Percentiles rank a stretch among this genome's conserved stretches.
phyloP scores from a whole-genome alignment of 2,113 vertebrate genomes.

The Triplophysa rosa region DNA sequence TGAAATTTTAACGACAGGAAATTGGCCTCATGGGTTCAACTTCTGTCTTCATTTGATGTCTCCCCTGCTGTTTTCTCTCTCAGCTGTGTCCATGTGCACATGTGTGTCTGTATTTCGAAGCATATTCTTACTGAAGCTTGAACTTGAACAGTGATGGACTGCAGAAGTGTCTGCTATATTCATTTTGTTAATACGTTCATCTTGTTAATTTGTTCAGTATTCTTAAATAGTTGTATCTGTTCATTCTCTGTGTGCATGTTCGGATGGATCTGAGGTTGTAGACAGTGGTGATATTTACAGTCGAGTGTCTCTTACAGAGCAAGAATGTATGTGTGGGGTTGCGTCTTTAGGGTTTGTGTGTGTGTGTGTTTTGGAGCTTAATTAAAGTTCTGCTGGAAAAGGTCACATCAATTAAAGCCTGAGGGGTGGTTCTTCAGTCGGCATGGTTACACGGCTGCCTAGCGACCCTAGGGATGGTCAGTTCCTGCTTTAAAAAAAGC shows the following conservation, averaged over 20 bases:
- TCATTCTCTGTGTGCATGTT: background rate
- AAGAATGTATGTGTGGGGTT: conserved; percentile 8
- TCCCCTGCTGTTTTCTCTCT: conserved; percentile 36
- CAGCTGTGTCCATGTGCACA: conserved; percentile 24
- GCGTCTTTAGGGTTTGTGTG: conserved; percentile 26
- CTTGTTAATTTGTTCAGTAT: too few species aligned
- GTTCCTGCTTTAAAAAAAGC: conserved; percentile 54
- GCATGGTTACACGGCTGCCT: conserved; percentile 75
- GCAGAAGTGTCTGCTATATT: background rate
- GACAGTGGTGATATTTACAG: conserved; percentile 10
- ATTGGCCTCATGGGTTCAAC: conserved; percentile 54
- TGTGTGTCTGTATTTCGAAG: conserved; percentile 7
- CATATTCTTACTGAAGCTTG: background rate
- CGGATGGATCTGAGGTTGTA: background rate
- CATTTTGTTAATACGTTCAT: too few species aligned
- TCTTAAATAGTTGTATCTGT: too few species aligned
- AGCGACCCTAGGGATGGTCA: conserved; percentile 60
- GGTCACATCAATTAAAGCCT: conserved; percentile 84
- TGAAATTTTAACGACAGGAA: conserved; percentile 60
- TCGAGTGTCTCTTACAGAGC: conserved; percentile 8
- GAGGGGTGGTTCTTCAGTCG: conserved; percentile 66
- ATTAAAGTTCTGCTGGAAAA: conserved; percentile 80
- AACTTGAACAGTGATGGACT: background rate
- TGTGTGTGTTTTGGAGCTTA: conserved; percentile 64
- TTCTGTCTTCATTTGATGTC: conserved; percentile 50